Evolutionary conservation across 2,113 vertebrate species (phyloP), one percentile per base, ranked within the genome.

Genomic region (Larimichthys crocea): DNA sequence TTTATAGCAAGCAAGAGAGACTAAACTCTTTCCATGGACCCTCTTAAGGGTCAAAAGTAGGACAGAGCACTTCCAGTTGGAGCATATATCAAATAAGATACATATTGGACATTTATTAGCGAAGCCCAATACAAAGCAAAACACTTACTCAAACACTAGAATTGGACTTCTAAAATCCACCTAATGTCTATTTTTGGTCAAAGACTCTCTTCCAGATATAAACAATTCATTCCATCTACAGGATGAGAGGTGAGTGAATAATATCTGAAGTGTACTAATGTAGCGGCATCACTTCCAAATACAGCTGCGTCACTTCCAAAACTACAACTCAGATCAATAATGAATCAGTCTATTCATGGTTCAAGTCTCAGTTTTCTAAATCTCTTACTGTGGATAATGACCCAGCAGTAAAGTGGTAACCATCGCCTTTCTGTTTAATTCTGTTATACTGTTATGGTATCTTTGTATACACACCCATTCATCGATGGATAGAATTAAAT

Each of bases 271-370:
- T 24, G n/a, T 20, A 71, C n/a, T 35, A 40, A 72, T 29, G 29
- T 35, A 3, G 66, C 42, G 53, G 56, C 42, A 62, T 65, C 35
- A 61, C 57, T 66, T 56, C 35, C 17, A 3, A 49, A 44, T 44
- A 10, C 42, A 12, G 42, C 10, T 12, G 42, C 10, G 5, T 31
- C 31, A 31, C 31, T 31, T 56, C 35, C 17, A 3, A 49, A 44
- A 70, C 11, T 29, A 76, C 56, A 64, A 29, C 24, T 65, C 35
- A 24, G 31, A 80, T 80, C 26, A 77, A 83, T 70, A 87, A 80
- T 66, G 10, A 50, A 73, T 24, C 29, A 15, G 63, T 68, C 29
- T 50, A 57, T 44, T 64, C n/a, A 8, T 73, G 57, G 16, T 55
- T 19, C 59, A 64, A 42, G 11, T 29, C 10, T 60, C 50, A 46